phyloP scores from a whole-genome alignment of 35 echinoderm and acorn worm species.

The Stichopus chloronotus region DNA sequence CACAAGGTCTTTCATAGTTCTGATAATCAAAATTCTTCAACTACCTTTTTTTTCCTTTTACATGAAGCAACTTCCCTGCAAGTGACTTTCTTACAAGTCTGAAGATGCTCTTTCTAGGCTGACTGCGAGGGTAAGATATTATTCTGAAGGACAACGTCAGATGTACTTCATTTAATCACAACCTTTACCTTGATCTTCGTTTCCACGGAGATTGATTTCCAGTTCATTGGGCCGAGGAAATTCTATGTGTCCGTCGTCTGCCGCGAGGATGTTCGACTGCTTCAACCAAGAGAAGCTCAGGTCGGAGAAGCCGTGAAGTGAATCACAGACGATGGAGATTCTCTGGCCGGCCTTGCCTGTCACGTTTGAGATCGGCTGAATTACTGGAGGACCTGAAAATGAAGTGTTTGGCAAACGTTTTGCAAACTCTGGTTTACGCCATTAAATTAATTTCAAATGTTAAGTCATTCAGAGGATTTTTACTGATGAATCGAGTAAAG shows the following conservation, averaged over 20 bases:
- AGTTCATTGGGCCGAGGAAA: constrained; percentile 52
- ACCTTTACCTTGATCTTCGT: constrained; percentile 71
- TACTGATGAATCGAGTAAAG: too few species aligned
- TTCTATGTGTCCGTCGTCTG: constrained; percentile 27
- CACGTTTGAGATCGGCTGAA: constrained; percentile 66
- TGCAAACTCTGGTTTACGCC: too few species aligned
- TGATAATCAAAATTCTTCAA: too few species aligned
- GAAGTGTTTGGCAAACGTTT: background rate
- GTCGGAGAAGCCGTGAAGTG: constrained; percentile 54
- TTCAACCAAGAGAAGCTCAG: constrained; percentile 73
- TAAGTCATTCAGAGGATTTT: too few species aligned
- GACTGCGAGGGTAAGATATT: too few species aligned
- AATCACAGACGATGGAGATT: constrained; percentile 46
- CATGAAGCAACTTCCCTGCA: too few species aligned
- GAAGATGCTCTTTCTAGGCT: too few species aligned
- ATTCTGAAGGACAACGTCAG: background rate
- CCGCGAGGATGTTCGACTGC: constrained; percentile 62
- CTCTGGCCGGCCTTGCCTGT: constrained; percentile 45
- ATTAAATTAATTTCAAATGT: too few species aligned
- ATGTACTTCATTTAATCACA: background rate
- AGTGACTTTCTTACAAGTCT: too few species aligned
- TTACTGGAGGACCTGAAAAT: constrained; percentile 59
- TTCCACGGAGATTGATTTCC: constrained; percentile 37
- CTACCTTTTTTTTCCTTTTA: too few species aligned
- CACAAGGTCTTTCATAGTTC: too few species aligned